Evolutionary conservation across 2,113 vertebrate species (phyloP).

Genomic region (Peromyscus maniculatus): DNA sequence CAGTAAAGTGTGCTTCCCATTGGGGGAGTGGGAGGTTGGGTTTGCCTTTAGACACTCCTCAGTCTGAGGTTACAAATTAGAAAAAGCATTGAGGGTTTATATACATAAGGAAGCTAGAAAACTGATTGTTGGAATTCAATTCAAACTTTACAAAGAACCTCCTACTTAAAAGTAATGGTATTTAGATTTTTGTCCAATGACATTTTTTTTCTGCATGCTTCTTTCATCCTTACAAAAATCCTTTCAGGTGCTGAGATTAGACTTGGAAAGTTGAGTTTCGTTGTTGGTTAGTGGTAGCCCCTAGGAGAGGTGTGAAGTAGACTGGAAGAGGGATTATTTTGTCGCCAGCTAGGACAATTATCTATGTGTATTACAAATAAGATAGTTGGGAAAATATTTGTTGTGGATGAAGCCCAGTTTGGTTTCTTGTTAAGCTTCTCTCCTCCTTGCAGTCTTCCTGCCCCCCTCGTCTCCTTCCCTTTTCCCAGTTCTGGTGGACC

Average conservation of each 20-base stretch:
- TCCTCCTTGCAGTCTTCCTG: slow-evolving; percentile 72
- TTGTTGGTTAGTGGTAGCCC: slow-evolving; percentile 61
- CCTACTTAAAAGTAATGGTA: neutral
- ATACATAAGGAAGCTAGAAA: slow-evolving; percentile 15
- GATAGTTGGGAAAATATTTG: neutral
- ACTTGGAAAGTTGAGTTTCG: slow-evolving; percentile 67
- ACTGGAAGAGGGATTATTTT: neutral
- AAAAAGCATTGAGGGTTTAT: slow-evolving; percentile 13
- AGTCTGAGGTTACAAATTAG: slow-evolving; percentile 43
- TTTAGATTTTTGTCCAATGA: slow-evolving; percentile 31
- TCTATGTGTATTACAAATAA: slow-evolving; percentile 2
- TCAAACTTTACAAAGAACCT: slow-evolving; percentile 41
- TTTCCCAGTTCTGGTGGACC: slow-evolving; percentile 73
- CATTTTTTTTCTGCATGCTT: slow-evolving; percentile 17
- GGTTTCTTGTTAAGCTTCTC: slow-evolving; percentile 61
- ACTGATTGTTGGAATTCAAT: neutral
- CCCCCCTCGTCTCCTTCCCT: slow-evolving; percentile 63
- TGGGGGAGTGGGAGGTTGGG: slow-evolving; percentile 27
- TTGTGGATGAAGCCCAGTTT: slow-evolving; percentile 56
- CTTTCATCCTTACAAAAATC: slow-evolving; percentile 45
- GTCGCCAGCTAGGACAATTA: neutral
- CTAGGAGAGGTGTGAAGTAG: slow-evolving; percentile 41
- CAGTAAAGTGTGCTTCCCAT: slow-evolving; percentile 28
- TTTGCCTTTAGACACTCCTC: neutral
- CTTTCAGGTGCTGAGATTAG: slow-evolving; percentile 77